Evolutionary conservation across 2,888 invertebrate genomes (phyloP).

Genomic region (Cyclophora punctaria): DNA sequence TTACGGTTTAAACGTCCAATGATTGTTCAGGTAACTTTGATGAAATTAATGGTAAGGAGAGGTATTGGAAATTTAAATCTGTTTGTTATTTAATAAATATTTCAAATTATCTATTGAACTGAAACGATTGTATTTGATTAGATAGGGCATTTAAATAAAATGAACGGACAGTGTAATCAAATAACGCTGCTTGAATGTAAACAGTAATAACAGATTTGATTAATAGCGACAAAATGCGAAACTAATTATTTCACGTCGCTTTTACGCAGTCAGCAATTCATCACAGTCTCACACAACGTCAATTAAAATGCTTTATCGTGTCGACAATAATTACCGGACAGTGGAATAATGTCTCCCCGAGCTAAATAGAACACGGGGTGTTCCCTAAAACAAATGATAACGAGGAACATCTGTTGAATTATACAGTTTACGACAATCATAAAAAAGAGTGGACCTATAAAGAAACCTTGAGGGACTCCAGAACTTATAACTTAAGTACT

Average conservation of each 20-base stretch:
- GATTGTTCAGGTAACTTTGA: slow-evolving; percentile 11
- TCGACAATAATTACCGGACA: slow-evolving; percentile 23
- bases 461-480: slow-evolving; percentile 12
- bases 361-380: slow-evolving; percentile 16
- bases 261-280: slow-evolving; percentile 23
- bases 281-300: slow-evolving; percentile 29
- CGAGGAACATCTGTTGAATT: slow-evolving; percentile 11
- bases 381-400: slow-evolving; percentile 13
- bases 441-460: slow-evolving; percentile 17
- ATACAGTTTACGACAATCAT: slow-evolving; percentile 14
- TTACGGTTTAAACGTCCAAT: slow-evolving; percentile 33
- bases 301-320: slow-evolving; percentile 34
- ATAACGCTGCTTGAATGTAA: not conserved
- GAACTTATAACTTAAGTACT: not conserved
- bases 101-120: too few relatives aligned
- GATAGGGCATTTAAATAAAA: not conserved
- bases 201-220: slow-evolving; percentile 23
- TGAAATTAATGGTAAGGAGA: too few relatives aligned
- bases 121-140: too few relatives aligned
- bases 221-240: slow-evolving; percentile 28
- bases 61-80: too few relatives aligned
- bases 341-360: slow-evolving; percentile 14
- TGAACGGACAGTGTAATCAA: not conserved
- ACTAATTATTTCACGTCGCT: slow-evolving; percentile 25
- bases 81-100: too few relatives aligned